Base-by-base conservation (phyloP, 2,113 vertebrate genomes). In the Prinia subflava region DNA sequence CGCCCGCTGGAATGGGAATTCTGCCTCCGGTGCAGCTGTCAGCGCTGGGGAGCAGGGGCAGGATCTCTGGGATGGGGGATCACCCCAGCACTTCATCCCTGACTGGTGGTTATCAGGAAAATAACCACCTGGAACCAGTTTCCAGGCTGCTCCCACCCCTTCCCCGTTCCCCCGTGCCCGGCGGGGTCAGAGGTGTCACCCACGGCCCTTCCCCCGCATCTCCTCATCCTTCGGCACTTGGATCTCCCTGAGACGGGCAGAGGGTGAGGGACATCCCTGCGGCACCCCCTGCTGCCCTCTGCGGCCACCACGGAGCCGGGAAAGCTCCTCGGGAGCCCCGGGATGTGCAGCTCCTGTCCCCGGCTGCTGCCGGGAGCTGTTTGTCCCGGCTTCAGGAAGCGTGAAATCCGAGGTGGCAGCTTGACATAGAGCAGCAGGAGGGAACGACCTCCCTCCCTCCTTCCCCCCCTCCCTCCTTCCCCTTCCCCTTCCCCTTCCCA, bases 331-430 rank as follows among this genome's bases (percentile, higher is more conserved):
- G 0, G 13, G 23, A 56, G 41, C 11, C 1, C 3, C 17, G n/a
- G 83, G 79, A 28, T 0, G 6, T 5, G 41, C 2, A 7, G 74
- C 5, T 37, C 42, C 41, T 35, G 31, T 44, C 65, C 33, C 33
- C 57, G 17, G 42, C 75, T 1, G 3, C 52, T 70, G 31, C 65
- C 3, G 15, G 59, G 65, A 76, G n/a, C 37, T 35, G 23, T 39
- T 89, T 35, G 31, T 78, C 59, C 59, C 28, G 0, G 44, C 62
- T 79, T 42, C 19, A 22, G n/a, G 73, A 37, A 89, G 73, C n/a
- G 1, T 68, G 64, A 91, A 83, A 92, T 81, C 35, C 42, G 18
- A 80, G 46, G 50, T 73, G 90, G 80, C 92, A 92, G 83, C 84
- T 83, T 30, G 63, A 47, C n/a, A 6, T 3, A 25, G 23, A 73